These are phyloP conservation scores for Brenthis daphne DNA, from an alignment of 2,888 invertebrate genomes.

Conservation along the genomic window DNA sequence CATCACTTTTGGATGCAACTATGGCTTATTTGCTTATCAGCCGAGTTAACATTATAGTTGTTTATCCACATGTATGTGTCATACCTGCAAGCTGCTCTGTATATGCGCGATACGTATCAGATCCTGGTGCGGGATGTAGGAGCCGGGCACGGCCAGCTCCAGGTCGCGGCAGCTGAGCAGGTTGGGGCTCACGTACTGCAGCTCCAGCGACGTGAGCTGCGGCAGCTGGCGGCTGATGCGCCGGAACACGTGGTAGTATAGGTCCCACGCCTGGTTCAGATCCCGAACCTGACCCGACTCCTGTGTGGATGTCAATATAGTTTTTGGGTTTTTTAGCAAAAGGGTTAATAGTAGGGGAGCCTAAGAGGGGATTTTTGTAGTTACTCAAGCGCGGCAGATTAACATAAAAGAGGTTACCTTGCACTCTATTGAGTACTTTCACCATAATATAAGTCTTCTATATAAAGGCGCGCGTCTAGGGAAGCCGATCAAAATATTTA, in stretches of 20 bases:
- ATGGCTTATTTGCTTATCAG: no score
- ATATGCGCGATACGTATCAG: slow-evolving; percentile 94
- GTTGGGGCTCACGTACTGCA: slow-evolving; percentile 98
- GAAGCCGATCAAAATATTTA: no score
- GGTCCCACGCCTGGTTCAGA: slow-evolving; percentile 99
- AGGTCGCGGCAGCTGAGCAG: slow-evolving; percentile 94
- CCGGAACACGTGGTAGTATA: slow-evolving; percentile 99
- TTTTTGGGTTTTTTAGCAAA: no score
- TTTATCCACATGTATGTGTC: not conserved
- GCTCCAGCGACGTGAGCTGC: slow-evolving; percentile 92
- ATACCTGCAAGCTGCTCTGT: slow-evolving; percentile 93
- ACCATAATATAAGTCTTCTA: no score
- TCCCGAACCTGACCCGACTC: slow-evolving; percentile 93
- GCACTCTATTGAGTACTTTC: no score
- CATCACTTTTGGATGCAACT: no score
- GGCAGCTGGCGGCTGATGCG: slow-evolving; percentile 97
- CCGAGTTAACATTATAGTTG: no score
- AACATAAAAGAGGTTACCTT: no score
- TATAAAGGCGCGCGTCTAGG: no score
- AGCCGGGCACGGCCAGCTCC: slow-evolving; percentile 98
- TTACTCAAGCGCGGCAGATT: no score
- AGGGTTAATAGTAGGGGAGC: no score
- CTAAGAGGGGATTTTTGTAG: no score
- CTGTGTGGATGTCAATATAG: slow-evolving; percentile 61
- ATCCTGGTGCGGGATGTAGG: slow-evolving; percentile 96